phyloP scores from a whole-genome alignment of 2,888 invertebrate species.

The Cryptosula pallasiana region DNA sequence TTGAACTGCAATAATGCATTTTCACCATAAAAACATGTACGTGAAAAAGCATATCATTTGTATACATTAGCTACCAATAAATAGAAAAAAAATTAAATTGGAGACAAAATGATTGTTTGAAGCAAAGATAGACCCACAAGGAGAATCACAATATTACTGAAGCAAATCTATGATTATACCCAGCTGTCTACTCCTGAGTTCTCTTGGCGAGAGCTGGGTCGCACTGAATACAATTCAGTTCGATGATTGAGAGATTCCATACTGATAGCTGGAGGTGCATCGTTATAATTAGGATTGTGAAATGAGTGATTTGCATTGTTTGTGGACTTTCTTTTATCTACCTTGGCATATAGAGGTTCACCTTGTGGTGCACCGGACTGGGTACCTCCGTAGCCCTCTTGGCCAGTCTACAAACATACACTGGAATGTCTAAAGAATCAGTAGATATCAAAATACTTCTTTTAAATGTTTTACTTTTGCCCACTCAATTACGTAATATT shows the following conservation, averaged over 20 bases:
- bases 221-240: background rate
- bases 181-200: constrained; percentile 14
- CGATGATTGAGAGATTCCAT: background rate
- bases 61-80: background rate
- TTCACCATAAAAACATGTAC: too few species aligned
- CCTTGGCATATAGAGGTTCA: constrained; percentile 47
- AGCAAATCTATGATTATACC: constrained; percentile 9
- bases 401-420: background rate
- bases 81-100: background rate
- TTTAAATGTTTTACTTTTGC: too few species aligned
- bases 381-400: background rate
- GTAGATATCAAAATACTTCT: too few species aligned
- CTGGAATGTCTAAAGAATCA: too few species aligned
- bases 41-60: background rate
- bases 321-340: constrained; percentile 34
- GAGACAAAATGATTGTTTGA: background rate
- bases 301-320: background rate
- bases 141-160: background rate
- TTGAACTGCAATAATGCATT: too few species aligned
- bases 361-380: background rate
- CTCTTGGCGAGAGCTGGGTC: background rate
- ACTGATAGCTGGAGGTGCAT: background rate
- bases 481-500: too few species aligned
- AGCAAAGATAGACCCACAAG: too few species aligned
- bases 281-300: background rate